A percentile compares a stretch with the other conserved stretches of the same genome.
These are phyloP conservation scores for Condylura cristata DNA, from an alignment of 2,113 vertebrate genomes.

Conservation along the genomic window DNA sequence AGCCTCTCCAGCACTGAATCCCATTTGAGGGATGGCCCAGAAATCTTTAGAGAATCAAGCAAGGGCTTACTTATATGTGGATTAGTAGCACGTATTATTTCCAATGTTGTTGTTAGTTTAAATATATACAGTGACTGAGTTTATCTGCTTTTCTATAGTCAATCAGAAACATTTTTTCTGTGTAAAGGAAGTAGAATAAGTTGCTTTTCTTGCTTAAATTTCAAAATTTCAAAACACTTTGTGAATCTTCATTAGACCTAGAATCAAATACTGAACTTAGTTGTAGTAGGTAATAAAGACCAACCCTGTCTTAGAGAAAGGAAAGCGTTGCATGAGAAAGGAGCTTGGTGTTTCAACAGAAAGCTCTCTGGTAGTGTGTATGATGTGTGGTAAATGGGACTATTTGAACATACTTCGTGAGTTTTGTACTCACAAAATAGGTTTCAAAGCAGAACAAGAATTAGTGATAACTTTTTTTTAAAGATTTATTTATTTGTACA, in stretches of 20 bases:
- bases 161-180: background rate
- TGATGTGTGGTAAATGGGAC: background rate
- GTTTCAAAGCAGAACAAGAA: background rate
- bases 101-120: background rate
- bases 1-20: background rate
- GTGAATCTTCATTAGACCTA: background rate
- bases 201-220: constrained; percentile 8
- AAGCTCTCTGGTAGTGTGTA: background rate
- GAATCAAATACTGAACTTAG: background rate
- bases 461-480: no score
- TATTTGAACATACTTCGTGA: background rate
- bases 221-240: background rate
- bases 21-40: background rate
- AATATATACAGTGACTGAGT: background rate
- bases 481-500: no score
- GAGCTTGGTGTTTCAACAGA: background rate
- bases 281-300: background rate
- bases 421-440: background rate
- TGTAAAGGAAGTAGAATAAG: background rate
- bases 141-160: background rate
- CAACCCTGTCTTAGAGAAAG: background rate
- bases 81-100: background rate
- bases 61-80: background rate
- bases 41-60: background rate
- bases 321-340: background rate